These are phyloP conservation scores for Salvelinus sp. DNA, from an alignment of 2,113 vertebrate species.

Conservation along the genomic window DNA sequence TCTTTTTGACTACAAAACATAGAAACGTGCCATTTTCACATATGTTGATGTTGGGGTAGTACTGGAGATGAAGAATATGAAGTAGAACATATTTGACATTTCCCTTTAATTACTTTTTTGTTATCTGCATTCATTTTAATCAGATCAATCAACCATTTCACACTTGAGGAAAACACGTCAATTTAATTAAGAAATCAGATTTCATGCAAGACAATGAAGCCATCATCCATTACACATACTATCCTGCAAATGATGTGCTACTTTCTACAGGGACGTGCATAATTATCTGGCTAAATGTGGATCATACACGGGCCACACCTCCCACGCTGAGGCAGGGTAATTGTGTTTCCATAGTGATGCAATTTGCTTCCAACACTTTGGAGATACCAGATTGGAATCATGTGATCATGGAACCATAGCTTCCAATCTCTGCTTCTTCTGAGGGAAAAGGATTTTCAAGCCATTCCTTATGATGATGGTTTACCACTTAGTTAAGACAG, in stretches of 20 bases:
- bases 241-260: conserved; percentile 3
- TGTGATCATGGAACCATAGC: neutral
- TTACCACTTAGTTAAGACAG: too few species aligned
- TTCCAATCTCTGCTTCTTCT: neutral
- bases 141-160: too few species aligned
- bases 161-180: neutral
- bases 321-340: conserved; percentile 66
- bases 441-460: neutral
- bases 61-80: too few species aligned
- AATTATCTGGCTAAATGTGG: conserved; percentile 65
- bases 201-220: neutral
- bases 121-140: too few species aligned
- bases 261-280: conserved; percentile 46
- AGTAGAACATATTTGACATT: too few species aligned
- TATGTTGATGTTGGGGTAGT: too few species aligned
- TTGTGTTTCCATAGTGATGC: conserved; percentile 78
- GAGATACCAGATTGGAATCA: conserved; percentile 50
- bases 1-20: too few species aligned
- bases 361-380: conserved; percentile 60
- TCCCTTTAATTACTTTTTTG: too few species aligned
- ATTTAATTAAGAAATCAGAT: conserved; percentile 13
- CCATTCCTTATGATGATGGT: neutral
- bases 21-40: too few species aligned
- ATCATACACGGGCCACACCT: conserved; percentile 66
- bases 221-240: neutral